Evolutionary conservation across 1,140 invertebrate genomes (phyloP).

Genomic region (Watersipora subatra): DNA sequence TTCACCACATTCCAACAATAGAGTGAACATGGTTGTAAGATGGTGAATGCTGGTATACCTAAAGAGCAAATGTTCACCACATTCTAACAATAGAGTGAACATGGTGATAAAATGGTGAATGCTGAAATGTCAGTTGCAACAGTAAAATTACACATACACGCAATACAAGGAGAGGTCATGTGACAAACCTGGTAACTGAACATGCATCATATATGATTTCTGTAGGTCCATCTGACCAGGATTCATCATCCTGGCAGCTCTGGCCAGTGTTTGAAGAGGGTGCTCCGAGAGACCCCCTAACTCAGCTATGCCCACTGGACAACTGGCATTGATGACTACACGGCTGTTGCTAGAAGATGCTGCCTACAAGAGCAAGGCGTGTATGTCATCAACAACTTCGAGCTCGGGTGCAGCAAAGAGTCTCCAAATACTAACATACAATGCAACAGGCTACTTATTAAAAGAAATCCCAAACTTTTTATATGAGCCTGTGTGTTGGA

Average conservation of each 20-base stretch:
- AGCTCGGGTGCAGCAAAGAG: background rate
- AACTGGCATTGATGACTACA: conserved; percentile 3
- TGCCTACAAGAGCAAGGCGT: background rate
- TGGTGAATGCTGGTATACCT: no score
- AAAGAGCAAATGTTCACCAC: no score
- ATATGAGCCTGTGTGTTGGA: no score
- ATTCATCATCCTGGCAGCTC: conserved; percentile 67
- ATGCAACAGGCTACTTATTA: no score
- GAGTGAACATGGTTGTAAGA: no score
- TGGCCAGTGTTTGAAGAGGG: conserved; percentile 57
- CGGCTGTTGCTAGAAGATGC: background rate
- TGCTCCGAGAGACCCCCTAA: conserved; percentile 16
- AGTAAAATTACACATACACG: no score
- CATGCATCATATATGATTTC: conserved; percentile 58
- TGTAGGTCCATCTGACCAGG: conserved; percentile 76
- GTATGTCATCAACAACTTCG: conserved; percentile 8
- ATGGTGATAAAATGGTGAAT: no score
- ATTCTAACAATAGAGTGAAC: no score
- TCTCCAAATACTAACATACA: background rate
- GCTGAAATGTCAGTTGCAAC: no score
- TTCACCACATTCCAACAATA: no score
- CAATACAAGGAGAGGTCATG: no score
- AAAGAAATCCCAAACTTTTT: no score
- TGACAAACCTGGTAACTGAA: conserved; percentile 68
- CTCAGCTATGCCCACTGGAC: conserved; percentile 1